These are phyloP conservation scores for Uloborus plumipes DNA, from an alignment of 2,888 invertebrate genomes.

Conservation along the genomic window DNA sequence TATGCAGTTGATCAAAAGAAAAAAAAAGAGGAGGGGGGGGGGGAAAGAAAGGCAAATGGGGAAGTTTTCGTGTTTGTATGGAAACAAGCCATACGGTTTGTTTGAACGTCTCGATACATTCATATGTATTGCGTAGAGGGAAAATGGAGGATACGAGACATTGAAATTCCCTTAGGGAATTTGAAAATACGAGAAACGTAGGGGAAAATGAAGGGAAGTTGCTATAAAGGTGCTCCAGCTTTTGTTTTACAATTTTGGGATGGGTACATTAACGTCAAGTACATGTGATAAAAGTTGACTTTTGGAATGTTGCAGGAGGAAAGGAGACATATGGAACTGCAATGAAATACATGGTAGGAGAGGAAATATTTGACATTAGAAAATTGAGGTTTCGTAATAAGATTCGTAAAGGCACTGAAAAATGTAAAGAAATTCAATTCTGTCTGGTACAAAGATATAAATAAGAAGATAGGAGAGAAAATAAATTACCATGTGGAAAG, in stretches of 20 bases:
- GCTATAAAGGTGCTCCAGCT: slow-evolving; percentile 8
- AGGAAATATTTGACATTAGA: too few relatives aligned
- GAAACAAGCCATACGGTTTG: too few relatives aligned
- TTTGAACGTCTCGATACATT: not conserved
- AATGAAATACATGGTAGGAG: too few relatives aligned
- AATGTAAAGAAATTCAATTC: too few relatives aligned
- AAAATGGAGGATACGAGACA: not conserved
- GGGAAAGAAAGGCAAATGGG: not conserved
- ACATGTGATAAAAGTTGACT: slow-evolving; percentile 7
- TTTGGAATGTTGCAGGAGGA: too few relatives aligned
- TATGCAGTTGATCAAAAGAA: not conserved
- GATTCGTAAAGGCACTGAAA: too few relatives aligned
- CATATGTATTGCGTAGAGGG: not conserved
- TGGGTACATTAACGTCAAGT: slow-evolving; percentile 21
- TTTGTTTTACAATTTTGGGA: slow-evolving; percentile 7
- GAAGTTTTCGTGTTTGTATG: not conserved
- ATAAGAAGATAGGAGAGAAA: too few relatives aligned
- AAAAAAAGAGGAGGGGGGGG: not conserved
- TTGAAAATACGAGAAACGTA: not conserved
- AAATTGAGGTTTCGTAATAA: too few relatives aligned
- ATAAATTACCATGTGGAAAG: too few relatives aligned
- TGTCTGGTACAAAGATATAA: too few relatives aligned
- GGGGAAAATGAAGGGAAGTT: slow-evolving; percentile 10
- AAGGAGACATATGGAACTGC: too few relatives aligned
- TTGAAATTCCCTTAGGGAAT: slow-evolving; percentile 3